These are phyloP conservation scores for Lycocorax pyrrhopterus DNA, from an alignment of 2,113 vertebrate species.

Conservation along the genomic window DNA sequence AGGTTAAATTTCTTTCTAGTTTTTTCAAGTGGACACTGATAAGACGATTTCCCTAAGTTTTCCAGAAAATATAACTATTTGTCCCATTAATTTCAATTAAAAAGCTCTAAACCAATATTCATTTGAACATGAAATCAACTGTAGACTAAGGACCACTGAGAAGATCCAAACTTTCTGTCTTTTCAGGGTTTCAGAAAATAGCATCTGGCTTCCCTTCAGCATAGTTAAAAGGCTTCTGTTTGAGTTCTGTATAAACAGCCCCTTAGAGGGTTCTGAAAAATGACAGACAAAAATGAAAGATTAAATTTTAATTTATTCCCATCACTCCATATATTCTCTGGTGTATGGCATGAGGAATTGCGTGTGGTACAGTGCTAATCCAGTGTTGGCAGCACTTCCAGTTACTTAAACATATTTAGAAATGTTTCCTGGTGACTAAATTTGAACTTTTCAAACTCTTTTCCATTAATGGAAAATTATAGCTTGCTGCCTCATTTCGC, in stretches of 20 bases:
- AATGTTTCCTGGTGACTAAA: background rate
- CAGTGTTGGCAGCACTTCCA: background rate
- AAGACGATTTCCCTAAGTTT: background rate
- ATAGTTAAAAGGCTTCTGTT: background rate
- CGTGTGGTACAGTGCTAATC: background rate
- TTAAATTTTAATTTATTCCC: background rate
- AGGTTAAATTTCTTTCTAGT: background rate
- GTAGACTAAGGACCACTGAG: background rate
- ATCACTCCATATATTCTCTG: background rate
- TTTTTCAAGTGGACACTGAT: background rate
- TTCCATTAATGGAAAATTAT: background rate
- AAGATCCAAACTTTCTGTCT: background rate
- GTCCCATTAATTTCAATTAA: background rate
- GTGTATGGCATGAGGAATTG: background rate
- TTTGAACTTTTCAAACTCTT: background rate
- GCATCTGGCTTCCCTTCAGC: background rate
- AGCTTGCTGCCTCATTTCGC: background rate
- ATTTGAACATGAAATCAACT: background rate
- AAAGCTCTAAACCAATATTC: background rate
- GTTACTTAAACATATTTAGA: background rate
- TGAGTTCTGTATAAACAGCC: background rate
- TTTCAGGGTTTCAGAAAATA: background rate
- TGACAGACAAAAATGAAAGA: background rate
- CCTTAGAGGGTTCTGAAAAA: background rate
- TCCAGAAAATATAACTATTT: background rate